Evolutionary conservation across 2,113 vertebrate genomes (phyloP).

Genomic region (Heterocephalus glaber): DNA sequence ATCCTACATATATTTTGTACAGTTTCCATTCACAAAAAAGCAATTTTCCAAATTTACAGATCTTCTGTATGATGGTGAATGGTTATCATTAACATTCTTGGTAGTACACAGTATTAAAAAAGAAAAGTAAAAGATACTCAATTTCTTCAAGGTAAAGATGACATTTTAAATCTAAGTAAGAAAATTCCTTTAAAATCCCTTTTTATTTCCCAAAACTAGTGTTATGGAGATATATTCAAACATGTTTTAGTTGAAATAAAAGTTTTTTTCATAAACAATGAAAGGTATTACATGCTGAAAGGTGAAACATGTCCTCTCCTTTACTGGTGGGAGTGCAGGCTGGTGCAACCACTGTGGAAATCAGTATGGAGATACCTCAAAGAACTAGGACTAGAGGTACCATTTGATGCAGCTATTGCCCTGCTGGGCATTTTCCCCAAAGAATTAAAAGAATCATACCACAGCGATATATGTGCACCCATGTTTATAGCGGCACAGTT

Average conservation of each 20-base stretch:
- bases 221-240: background rate
- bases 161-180: background rate
- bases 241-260: background rate
- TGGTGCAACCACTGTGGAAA: too few species aligned
- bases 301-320: background rate
- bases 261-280: background rate
- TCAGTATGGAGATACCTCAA: too few species aligned
- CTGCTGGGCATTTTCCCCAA: too few species aligned
- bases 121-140: background rate
- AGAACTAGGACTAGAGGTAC: too few species aligned
- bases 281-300: background rate
- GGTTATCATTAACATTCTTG: background rate
- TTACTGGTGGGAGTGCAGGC: too few species aligned
- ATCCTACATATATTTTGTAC: background rate
- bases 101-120: background rate
- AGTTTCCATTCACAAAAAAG: background rate
- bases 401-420: too few species aligned
- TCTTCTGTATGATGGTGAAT: background rate
- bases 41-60: background rate
- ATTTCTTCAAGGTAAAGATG: background rate
- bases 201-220: background rate
- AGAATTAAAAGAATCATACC: too few species aligned
- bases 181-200: background rate
- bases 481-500: too few species aligned
- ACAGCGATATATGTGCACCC: too few species aligned